Base-by-base conservation (phyloP, 35 echinoderm and acorn worm genomes). In the Ptychodera flava region DNA sequence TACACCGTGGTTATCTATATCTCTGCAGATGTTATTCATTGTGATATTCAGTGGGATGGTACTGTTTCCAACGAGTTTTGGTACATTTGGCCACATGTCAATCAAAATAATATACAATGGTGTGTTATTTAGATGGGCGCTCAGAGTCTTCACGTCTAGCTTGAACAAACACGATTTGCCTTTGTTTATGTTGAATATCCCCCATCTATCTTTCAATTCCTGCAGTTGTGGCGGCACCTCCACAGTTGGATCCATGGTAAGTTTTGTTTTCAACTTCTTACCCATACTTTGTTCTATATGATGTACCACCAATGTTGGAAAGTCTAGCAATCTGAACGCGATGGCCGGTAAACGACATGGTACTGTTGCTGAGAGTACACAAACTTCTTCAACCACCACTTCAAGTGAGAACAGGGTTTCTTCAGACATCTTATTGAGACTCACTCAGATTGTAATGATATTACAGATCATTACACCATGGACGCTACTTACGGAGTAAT, bases 71-170 rank as follows among this genome's bases (percentile, higher is more conserved):
- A 94, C 85, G 37, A 94, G 64, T 52, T 94, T 94, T n/a, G 92
- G 89, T 30, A 88, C 82, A 31, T 45, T 31, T 30, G 85, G 87
- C 92, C 92, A 94, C 35, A 87, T 79, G 83, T 94, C 92, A 37
- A 94, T 77, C 36, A 94, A 78, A 88, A 94, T 94, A 28, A 94
- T 36, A 76, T 94, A 94, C 35, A 94, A 85, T n/a, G 92, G 92
- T 28, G 92, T 88, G 38, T 90, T 94, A 12, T 35, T 77, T 30
- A 94, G 82, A 85, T 94, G 89, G 30, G 45, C 76, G 30, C 78
- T 53, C 28, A 94, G 79, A 15, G 85, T 91, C 76, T 88, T 53
- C 27, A 90, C 36, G 80, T 91, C 84, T 76, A 85, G 83, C 84
- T 94, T 94, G 76, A 90, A 90, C 32, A 94, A 75, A 36, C 84